Conservation (phyloP, 2,888 invertebrate genomes). For the Microctonus brassicae region DNA sequence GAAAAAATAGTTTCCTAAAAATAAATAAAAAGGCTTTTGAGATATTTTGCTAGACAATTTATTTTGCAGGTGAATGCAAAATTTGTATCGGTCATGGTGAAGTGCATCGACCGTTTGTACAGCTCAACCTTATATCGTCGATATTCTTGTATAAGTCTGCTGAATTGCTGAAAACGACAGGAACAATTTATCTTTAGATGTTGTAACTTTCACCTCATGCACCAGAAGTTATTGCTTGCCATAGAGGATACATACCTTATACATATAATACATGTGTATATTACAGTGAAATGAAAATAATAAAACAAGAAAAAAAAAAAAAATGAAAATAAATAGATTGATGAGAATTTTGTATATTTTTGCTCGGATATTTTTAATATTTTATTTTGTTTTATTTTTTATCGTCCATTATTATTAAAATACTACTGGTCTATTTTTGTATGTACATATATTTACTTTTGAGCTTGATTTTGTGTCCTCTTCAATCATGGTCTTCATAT, state of each 20-base stretch:
- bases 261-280: too few species aligned
- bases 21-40: too few species aligned
- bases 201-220: background rate
- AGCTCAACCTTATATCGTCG: constrained; percentile 38
- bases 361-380: background rate
- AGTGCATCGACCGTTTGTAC: constrained; percentile 46
- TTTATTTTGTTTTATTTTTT: too few species aligned
- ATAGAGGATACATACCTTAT: background rate
- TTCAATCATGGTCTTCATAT: constrained; percentile 7
- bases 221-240: background rate
- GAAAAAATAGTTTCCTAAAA: too few species aligned
- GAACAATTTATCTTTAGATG: background rate
- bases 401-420: background rate
- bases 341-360: background rate
- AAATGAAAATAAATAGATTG: background rate
- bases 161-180: background rate
- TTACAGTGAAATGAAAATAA: too few species aligned
- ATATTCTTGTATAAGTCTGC: constrained; percentile 36
- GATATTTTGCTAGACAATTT: background rate
- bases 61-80: background rate
- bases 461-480: background rate
- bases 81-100: constrained; percentile 44
- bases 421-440: background rate
- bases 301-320: background rate
- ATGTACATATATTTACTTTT: background rate